phyloP scores from a whole-genome alignment of 1,140 invertebrate species.

The Aphelenchoides fujianensis region DNA sequence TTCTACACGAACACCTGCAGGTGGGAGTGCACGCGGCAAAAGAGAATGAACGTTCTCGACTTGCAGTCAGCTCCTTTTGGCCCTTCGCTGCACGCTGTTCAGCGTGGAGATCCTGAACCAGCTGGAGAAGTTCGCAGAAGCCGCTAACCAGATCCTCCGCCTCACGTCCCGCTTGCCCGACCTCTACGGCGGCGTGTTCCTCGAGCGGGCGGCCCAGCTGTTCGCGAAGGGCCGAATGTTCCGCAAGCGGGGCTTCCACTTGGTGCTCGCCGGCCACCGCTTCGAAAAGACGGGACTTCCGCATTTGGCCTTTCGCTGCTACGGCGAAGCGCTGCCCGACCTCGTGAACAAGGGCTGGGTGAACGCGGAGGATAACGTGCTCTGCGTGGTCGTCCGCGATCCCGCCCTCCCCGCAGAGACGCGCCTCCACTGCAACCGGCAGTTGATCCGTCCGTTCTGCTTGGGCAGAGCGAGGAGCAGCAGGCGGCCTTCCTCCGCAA shows the following conservation, averaged over 20 bases:
- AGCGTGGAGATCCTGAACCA: neutral
- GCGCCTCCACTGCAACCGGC: constrained; percentile 7
- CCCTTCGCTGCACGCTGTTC: neutral
- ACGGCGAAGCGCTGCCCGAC: constrained; percentile 15
- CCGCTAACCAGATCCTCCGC: constrained; percentile 10
- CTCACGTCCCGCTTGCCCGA: neutral
- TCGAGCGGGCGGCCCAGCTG: constrained; percentile 10
- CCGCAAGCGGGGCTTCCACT: constrained; percentile 19
- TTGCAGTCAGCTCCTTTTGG: constrained; percentile 8
- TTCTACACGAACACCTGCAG: constrained; percentile 51
- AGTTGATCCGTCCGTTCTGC: neutral
- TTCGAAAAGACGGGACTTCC: constrained; percentile 15
- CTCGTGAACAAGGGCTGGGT: constrained; percentile 2
- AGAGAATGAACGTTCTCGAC: neutral
- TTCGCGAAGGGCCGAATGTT: constrained; percentile 14
- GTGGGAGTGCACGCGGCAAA: constrained; percentile 22
- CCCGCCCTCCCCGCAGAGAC: neutral
- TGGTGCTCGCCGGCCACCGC: constrained; percentile 18
- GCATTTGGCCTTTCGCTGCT: constrained; percentile 2
- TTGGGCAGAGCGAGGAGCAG: constrained; percentile 19
- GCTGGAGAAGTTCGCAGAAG: neutral
- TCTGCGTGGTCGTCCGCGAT: constrained; percentile 4
- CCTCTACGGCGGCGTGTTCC: constrained; percentile 15
- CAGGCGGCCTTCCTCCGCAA: constrained; percentile 14
- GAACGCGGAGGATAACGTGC: constrained; percentile 23